Evolutionary conservation across 2,888 invertebrate genomes (phyloP).

Genomic region (Cephus pygmeus): DNA sequence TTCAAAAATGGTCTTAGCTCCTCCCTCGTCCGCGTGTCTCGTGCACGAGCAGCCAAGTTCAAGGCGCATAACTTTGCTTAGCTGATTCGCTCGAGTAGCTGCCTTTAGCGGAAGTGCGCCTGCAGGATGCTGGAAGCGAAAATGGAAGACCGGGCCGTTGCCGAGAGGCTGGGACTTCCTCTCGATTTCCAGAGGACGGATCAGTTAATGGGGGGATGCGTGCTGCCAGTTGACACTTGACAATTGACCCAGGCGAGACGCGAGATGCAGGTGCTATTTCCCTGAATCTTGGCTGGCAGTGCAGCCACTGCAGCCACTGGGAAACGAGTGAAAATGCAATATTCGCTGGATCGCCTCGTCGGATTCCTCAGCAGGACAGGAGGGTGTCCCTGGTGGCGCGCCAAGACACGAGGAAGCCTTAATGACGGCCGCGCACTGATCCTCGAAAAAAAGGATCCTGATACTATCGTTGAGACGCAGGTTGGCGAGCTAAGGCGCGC

Average conservation of each 20-base stretch:
- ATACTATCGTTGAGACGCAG: not conserved
- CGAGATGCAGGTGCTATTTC: not conserved
- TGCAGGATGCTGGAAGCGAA: not conserved
- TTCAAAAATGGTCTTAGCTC: slow-evolving; percentile 32
- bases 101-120: not conserved
- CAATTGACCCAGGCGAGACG: not conserved
- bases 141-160: not conserved
- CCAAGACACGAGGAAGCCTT: not conserved
- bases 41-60: slow-evolving; percentile 43
- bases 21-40: slow-evolving; percentile 31
- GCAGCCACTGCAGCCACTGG: not conserved
- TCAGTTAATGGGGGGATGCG: no score
- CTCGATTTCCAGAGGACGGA: no score
- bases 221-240: not conserved
- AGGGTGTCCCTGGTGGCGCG: not conserved
- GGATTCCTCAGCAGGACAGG: not conserved
- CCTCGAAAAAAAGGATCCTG: not conserved
- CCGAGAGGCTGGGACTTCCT: no score
- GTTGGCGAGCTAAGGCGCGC: not conserved
- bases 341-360: no score
- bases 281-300: not conserved
- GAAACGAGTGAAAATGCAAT: not conserved
- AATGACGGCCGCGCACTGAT: not conserved
- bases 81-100: slow-evolving; percentile 5
- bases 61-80: slow-evolving; percentile 47